Conservation (phyloP, 2,888 invertebrate genomes). For the Drosophila planitibia region DNA sequence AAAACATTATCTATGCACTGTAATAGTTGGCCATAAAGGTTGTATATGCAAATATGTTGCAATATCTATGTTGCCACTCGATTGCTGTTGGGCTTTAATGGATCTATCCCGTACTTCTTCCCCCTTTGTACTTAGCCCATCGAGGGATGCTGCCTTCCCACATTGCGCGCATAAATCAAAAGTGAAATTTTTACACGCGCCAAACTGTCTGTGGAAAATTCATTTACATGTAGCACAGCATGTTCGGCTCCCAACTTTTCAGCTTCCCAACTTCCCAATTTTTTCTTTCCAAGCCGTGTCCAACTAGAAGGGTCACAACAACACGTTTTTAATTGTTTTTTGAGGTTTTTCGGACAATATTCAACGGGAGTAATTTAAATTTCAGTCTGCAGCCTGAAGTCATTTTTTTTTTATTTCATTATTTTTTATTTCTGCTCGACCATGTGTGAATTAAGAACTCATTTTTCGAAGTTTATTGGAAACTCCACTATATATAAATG, state of each 20-base stretch:
- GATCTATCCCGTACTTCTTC: neutral
- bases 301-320: constrained; percentile 50
- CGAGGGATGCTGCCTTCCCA: constrained; percentile 14
- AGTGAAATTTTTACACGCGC: constrained; percentile 77
- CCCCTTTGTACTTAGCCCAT: neutral
- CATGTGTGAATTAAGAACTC: neutral
- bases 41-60: constrained; percentile 78
- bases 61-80: constrained; percentile 57
- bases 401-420: neutral
- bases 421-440: neutral
- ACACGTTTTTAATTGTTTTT: constrained; percentile 76
- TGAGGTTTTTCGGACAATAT: constrained; percentile 53
- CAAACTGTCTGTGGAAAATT: constrained; percentile 75
- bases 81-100: constrained; percentile 40
- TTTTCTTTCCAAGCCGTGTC: constrained; percentile 3
- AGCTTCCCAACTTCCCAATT: constrained; percentile 14
- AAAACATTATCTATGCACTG: constrained; percentile 63
- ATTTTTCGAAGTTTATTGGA: neutral
- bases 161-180: constrained; percentile 64
- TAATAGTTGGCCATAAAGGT: constrained; percentile 67
- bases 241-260: constrained; percentile 36
- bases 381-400: constrained; percentile 48
- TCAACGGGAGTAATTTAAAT: constrained; percentile 59
- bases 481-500: neutral
- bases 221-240: constrained; percentile 66